These are phyloP conservation scores for Atractosteus spatula DNA, from an alignment of 2,113 vertebrate genomes.

Conservation along the genomic window DNA sequence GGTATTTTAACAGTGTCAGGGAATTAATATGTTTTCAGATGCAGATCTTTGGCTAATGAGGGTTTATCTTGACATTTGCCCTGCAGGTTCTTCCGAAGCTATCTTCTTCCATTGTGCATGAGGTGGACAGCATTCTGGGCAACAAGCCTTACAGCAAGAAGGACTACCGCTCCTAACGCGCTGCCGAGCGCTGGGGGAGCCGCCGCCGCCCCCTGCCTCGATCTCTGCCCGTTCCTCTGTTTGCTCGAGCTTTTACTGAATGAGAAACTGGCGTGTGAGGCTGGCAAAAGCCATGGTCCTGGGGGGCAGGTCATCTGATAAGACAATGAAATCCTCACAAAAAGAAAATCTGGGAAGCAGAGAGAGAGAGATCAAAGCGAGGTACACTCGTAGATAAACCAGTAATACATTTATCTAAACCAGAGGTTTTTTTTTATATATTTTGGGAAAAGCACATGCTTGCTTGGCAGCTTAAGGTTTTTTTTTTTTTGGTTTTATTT, in stretches of 20 bases:
- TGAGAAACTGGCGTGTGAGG: conserved; percentile 71
- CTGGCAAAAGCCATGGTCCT: conserved; percentile 56
- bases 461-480: conserved; percentile 63
- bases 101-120: conserved; percentile 92
- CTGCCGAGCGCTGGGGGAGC: conserved; percentile 37
- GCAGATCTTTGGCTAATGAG: no score
- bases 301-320: conserved; percentile 60
- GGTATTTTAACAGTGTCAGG: no score
- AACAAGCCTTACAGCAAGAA: conserved; percentile 99
- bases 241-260: conserved; percentile 86
- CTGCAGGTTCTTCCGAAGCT: conserved; percentile 93
- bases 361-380: conserved; percentile 25
- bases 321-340: conserved; percentile 29
- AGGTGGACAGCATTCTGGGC: conserved; percentile 98
- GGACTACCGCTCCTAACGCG: conserved; percentile 91
- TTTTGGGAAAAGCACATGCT: conserved; percentile 64
- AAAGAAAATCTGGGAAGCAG: conserved; percentile 13
- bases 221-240: conserved; percentile 74
- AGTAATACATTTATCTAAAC: conserved; percentile 56
- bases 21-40: no score
- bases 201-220: conserved; percentile 37
- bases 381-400: conserved; percentile 56
- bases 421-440: conserved; percentile 51
- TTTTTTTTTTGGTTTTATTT: conserved; percentile 30
- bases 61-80: background rate